These are phyloP conservation scores for Rosalia funebris DNA, from an alignment of 2,888 invertebrate species.

Conservation along the genomic window DNA sequence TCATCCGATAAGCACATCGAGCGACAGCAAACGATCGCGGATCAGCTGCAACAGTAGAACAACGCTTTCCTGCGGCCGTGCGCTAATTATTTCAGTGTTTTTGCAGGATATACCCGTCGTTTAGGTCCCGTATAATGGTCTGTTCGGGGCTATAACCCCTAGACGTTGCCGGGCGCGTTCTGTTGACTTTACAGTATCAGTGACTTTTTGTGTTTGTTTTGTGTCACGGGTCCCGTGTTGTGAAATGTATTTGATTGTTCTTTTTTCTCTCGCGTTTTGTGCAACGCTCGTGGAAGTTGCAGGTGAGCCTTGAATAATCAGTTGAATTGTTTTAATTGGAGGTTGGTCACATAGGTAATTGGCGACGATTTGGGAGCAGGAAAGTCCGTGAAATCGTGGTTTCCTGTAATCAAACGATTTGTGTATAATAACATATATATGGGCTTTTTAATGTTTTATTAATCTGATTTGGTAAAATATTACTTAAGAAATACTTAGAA, in stretches of 20 bases:
- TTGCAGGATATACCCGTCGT: neutral
- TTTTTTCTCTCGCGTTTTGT: slow-evolving; percentile 32
- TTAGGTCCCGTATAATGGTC: slow-evolving; percentile 13
- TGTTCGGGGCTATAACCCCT: slow-evolving; percentile 7
- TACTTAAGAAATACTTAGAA: no score
- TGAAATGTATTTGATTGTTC: slow-evolving; percentile 43
- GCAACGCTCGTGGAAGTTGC: slow-evolving; percentile 32
- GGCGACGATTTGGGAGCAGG: no score
- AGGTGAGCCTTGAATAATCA: slow-evolving; percentile 33
- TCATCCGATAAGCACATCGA: neutral
- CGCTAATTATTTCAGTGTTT: neutral
- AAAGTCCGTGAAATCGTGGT: no score
- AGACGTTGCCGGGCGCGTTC: neutral
- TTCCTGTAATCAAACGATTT: no score
- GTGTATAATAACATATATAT: no score
- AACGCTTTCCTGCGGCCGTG: slow-evolving; percentile 10
- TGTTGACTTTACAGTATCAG: neutral
- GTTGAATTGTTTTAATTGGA: slow-evolving; percentile 9
- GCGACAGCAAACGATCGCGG: neutral
- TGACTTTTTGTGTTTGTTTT: slow-evolving; percentile 17
- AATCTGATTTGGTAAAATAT: no score
- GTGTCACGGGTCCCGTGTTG: slow-evolving; percentile 26
- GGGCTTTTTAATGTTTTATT: no score
- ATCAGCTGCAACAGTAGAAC: slow-evolving; percentile 7
- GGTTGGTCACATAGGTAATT: neutral